phyloP scores from a whole-genome alignment of 2,113 vertebrate species.

The Zosterops borbonicus region DNA sequence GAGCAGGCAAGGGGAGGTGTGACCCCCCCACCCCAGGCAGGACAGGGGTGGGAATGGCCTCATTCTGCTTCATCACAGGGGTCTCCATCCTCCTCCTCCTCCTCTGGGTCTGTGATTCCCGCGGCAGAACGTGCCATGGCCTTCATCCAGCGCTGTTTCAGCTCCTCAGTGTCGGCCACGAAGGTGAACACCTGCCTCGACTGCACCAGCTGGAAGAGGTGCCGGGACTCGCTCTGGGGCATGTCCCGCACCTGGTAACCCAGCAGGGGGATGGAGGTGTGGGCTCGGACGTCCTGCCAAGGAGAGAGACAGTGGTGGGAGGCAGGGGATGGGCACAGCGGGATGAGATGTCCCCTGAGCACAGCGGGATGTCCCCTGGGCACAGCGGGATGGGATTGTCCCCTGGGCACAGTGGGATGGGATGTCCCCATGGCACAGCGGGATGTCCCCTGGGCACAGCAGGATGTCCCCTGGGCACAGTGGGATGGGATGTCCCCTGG shows the following conservation, averaged over 20 bases:
- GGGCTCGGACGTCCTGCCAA: conserved; percentile 73
- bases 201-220: conserved; percentile 74
- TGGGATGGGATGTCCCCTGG: no score
- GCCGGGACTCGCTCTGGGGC: conserved; percentile 34
- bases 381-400: no score
- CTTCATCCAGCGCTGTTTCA: conserved; percentile 70
- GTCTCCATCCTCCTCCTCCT: neutral
- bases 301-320: neutral
- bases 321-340: neutral
- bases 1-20: neutral
- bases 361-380: neutral
- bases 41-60: neutral
- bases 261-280: conserved; percentile 77
- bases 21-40: neutral
- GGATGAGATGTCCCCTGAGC: neutral
- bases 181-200: conserved; percentile 73
- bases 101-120: neutral
- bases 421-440: fast-evolving
- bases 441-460: neutral
- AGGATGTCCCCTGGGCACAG: no score
- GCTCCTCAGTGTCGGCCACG: conserved; percentile 68
- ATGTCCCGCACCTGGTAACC: conserved; percentile 70
- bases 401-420: no score
- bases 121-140: conserved; percentile 30
- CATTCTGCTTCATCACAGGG: conserved; percentile 18